Percentiles rank a stretch among this genome's conserved stretches.
Conservation (phyloP, 1,140 invertebrate genomes). For the Drosophila sp. region DNA sequence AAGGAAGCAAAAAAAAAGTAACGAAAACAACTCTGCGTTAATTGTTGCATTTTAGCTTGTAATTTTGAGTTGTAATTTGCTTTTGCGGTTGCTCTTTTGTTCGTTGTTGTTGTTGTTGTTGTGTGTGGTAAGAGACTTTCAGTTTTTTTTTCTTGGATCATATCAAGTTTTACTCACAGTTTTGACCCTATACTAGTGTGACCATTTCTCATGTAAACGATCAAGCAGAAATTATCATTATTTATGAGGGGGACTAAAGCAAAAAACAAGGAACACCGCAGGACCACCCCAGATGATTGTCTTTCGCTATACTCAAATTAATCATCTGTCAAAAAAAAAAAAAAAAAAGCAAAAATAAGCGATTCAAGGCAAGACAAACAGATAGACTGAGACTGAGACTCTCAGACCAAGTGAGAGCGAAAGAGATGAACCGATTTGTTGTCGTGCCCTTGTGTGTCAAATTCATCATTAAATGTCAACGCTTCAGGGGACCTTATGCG, state of each 20-base stretch:
- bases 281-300: constrained; percentile 70
- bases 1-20: neutral
- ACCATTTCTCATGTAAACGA: constrained; percentile 44
- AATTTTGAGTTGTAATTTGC: constrained; percentile 54
- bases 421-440: constrained; percentile 49
- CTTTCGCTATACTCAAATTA: constrained; percentile 57
- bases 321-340: constrained; percentile 54
- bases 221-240: constrained; percentile 64
- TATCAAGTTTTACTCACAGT: constrained; percentile 20
- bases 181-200: constrained; percentile 21
- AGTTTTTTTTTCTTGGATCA: neutral
- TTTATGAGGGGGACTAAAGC: constrained; percentile 59
- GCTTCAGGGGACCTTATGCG: constrained; percentile 69
- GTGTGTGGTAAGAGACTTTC: neutral
- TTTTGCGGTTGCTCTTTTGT: constrained; percentile 47
- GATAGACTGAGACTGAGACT: constrained; percentile 32
- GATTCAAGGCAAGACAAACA: constrained; percentile 27
- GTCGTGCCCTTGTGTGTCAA: constrained; percentile 82
- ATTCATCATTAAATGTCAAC: constrained; percentile 82
- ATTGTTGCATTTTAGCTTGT: constrained; percentile 50
- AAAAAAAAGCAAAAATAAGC: neutral
- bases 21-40: constrained; percentile 21
- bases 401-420: constrained; percentile 15
- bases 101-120: neutral
- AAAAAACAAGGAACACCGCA: constrained; percentile 51